phyloP scores from a whole-genome alignment of 1,140 invertebrate species.

The Drosophila lacertosa region DNA sequence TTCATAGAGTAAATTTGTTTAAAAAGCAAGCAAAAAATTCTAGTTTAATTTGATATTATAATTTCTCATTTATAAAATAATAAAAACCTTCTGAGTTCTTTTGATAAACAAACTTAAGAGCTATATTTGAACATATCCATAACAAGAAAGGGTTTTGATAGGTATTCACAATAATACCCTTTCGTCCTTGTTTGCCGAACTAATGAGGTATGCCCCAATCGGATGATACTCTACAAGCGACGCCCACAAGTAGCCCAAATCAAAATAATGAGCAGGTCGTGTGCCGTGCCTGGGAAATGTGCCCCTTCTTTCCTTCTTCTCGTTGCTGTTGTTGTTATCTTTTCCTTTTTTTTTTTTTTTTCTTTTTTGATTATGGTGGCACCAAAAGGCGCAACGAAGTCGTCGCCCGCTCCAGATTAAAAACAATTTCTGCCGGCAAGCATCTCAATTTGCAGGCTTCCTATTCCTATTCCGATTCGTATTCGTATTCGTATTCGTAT shows the following conservation, averaged over 20 bases:
- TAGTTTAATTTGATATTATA: no score
- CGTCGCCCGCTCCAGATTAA: conserved; percentile 61
- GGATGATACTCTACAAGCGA: conserved; percentile 31
- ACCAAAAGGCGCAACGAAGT: conserved; percentile 67
- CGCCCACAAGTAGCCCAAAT: conserved; percentile 43
- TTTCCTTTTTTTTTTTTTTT: conserved; percentile 21
- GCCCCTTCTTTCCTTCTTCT: conserved; percentile 10
- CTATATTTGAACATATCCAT: no score
- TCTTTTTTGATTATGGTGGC: conserved; percentile 49
- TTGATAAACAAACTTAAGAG: no score
- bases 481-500: not conserved
- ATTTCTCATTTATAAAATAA: no score
- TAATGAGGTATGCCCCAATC: conserved; percentile 7
- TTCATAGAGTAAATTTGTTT: no score
- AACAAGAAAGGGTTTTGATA: no score
- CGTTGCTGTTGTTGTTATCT: not conserved
- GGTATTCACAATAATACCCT: no score
- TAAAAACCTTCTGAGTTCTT: no score
- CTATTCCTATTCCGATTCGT: conserved; percentile 17
- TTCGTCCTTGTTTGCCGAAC: not conserved
- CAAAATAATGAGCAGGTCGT: conserved; percentile 60
- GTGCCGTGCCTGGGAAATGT: conserved; percentile 31
- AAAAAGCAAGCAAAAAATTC: no score
- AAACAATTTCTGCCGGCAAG: conserved; percentile 69
- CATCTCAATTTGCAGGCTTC: conserved; percentile 81